Conservation (phyloP, 1,140 invertebrate species). For the Neodiprion fabricii region DNA sequence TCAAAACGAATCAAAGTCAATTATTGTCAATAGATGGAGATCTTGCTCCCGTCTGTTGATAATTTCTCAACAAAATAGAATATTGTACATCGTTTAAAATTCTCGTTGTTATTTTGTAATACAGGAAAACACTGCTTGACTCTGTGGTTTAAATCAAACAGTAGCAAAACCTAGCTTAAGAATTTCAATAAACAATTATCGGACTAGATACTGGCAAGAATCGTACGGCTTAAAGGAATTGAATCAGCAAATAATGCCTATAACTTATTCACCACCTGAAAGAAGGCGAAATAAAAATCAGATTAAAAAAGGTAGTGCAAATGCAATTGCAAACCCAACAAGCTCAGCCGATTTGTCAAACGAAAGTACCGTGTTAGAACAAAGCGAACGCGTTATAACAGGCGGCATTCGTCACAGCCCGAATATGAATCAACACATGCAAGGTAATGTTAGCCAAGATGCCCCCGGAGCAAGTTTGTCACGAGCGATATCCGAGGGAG, state of each 20-base stretch:
- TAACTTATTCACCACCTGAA: not conserved
- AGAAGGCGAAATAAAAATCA: slow-evolving; percentile 3
- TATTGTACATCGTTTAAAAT: no score
- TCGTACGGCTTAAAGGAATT: not conserved
- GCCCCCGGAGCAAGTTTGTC: not conserved
- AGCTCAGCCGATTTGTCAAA: not conserved
- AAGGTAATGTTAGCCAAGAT: not conserved
- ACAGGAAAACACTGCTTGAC: not conserved
- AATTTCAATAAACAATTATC: not conserved
- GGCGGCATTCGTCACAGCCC: not conserved
- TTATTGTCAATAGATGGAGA: not conserved
- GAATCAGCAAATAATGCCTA: not conserved
- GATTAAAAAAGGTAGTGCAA: not conserved
- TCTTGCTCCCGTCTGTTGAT: slow-evolving; percentile 3
- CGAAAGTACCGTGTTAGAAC: not conserved
- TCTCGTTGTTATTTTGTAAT: not conserved
- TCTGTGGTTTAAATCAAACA: not conserved
- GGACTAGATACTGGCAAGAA: not conserved
- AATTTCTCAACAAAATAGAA: not conserved
- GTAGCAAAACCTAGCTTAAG: not conserved
- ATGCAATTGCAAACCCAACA: not conserved
- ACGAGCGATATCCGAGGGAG: not conserved
- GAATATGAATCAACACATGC: not conserved
- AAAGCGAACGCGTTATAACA: not conserved
- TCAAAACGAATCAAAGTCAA: not conserved